Conservation (phyloP, 2,797 vertebrate genomes). For the Pygocentrus nattereri region DNA sequence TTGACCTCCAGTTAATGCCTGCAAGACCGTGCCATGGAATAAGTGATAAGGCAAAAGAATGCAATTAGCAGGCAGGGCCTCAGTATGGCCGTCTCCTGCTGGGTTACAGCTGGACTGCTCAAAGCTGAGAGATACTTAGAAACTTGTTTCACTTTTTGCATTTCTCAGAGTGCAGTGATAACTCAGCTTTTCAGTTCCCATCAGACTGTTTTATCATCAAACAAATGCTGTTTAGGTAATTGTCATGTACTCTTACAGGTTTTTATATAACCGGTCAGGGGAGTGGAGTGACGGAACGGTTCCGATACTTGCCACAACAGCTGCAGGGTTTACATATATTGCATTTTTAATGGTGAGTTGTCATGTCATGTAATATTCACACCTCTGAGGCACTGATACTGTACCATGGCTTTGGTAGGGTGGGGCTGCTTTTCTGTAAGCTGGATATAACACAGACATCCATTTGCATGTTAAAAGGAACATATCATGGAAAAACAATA, state of each 20-base stretch:
- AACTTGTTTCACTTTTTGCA: neutral
- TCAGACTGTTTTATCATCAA: slow-evolving; percentile 13
- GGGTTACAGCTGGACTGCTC: neutral
- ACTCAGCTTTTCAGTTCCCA: slow-evolving; percentile 12
- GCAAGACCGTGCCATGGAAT: slow-evolving; percentile 50
- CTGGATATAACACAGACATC: neutral
- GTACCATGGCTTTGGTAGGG: neutral
- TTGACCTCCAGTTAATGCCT: slow-evolving; percentile 36
- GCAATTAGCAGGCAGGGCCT: slow-evolving; percentile 53
- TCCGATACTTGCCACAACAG: slow-evolving; percentile 90
- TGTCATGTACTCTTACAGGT: slow-evolving; percentile 78
- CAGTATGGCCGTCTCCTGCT: slow-evolving; percentile 1
- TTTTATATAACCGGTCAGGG: slow-evolving; percentile 92
- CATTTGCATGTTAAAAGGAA: too few species aligned
- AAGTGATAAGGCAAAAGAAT: slow-evolving; percentile 62
- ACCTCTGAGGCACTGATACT: neutral
- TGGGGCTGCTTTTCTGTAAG: slow-evolving; percentile 1
- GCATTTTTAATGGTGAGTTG: slow-evolving; percentile 88
- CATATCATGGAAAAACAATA: neutral
- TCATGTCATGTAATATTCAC: slow-evolving; percentile 14
- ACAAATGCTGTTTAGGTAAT: neutral
- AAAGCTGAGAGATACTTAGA: neutral
- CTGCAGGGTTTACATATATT: slow-evolving; percentile 92
- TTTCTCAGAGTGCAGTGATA: slow-evolving; percentile 11
- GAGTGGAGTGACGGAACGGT: slow-evolving; percentile 97